Percentiles rank a stretch among this genome's conserved stretches.
These are phyloP conservation scores for Drosophila heteroneura DNA, from an alignment of 2,888 invertebrate genomes.

Conservation along the genomic window DNA sequence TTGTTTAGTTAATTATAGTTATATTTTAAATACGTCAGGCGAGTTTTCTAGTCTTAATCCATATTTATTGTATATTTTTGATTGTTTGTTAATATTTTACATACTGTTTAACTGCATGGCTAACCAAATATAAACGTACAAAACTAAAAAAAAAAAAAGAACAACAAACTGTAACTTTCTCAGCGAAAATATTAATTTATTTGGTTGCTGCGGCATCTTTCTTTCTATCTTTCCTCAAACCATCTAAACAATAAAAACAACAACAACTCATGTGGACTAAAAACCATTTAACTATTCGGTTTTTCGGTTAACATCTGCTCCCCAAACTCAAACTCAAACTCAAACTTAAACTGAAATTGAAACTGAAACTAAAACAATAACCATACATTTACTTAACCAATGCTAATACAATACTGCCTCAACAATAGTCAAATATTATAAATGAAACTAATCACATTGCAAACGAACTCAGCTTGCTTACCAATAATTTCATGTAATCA, in stretches of 20 bases:
- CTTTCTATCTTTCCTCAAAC: slow-evolving; percentile 65
- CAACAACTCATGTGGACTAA: slow-evolving; percentile 66
- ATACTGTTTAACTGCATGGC: slow-evolving; percentile 68
- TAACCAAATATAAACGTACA: slow-evolving; percentile 61
- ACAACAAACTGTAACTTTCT: slow-evolving; percentile 52
- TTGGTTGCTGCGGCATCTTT: slow-evolving; percentile 72
- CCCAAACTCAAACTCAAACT: slow-evolving; percentile 29
- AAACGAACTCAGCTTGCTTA: slow-evolving; percentile 84
- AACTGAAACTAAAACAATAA: slow-evolving; percentile 23
- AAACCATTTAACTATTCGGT: slow-evolving; percentile 52
- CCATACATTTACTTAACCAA: slow-evolving; percentile 20
- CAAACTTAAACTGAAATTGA: slow-evolving; percentile 1
- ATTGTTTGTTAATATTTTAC: slow-evolving; percentile 43
- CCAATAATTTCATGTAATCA: slow-evolving; percentile 85
- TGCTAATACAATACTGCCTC: slow-evolving; percentile 5
- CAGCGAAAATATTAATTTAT: slow-evolving; percentile 69
- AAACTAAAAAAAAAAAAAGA: slow-evolving; percentile 15
- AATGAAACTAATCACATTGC: slow-evolving; percentile 85
- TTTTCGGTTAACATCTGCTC: slow-evolving; percentile 38
- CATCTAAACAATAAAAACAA: slow-evolving; percentile 47
- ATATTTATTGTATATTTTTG: slow-evolving; percentile 46
- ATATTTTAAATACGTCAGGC: slow-evolving; percentile 47
- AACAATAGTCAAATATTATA: slow-evolving; percentile 75
- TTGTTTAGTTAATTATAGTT: slow-evolving; percentile 41
- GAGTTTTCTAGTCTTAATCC: slow-evolving; percentile 43